Conservation (phyloP, 2,113 vertebrate genomes). For the Petrocephalus zakoni region DNA sequence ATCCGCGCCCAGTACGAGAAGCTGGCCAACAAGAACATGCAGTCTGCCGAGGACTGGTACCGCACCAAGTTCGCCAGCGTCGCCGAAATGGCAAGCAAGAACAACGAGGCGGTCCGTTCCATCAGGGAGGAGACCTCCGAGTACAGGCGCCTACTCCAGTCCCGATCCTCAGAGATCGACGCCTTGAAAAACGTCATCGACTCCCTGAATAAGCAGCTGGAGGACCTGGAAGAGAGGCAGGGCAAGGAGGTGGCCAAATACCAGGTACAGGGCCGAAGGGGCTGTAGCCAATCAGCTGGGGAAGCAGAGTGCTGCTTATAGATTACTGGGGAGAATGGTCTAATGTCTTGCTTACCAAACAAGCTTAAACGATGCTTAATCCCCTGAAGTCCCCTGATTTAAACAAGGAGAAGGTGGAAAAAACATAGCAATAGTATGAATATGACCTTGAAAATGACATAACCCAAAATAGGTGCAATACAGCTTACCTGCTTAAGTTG, state of each 20-base stretch:
- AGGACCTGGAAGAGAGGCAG: conserved; percentile 69
- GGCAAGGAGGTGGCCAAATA: conserved; percentile 64
- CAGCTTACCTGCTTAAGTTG: neutral
- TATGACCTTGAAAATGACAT: neutral
- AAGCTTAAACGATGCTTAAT: neutral
- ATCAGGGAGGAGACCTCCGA: conserved; percentile 74
- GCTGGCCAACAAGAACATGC: conserved; percentile 67
- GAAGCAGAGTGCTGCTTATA: neutral
- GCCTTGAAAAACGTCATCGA: conserved; percentile 67
- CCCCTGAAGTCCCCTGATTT: neutral
- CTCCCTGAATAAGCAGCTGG: conserved; percentile 66
- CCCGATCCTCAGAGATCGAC: conserved; percentile 70
- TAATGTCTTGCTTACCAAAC: neutral
- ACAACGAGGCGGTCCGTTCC: conserved; percentile 67
- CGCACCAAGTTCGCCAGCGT: conserved; percentile 64
- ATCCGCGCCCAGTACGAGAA: conserved; percentile 69
- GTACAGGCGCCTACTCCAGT: conserved; percentile 68
- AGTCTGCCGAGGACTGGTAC: conserved; percentile 70
- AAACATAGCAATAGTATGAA: neutral
- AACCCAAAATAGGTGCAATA: neutral
- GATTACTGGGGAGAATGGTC: neutral
- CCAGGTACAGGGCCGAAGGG: conserved; percentile 55
- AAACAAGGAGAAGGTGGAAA: neutral
- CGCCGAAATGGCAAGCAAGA: conserved; percentile 61
- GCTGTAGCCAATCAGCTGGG: neutral